Evolutionary conservation across 2,888 invertebrate genomes (phyloP).

Genomic region (Yponomeuta evonymella): DNA sequence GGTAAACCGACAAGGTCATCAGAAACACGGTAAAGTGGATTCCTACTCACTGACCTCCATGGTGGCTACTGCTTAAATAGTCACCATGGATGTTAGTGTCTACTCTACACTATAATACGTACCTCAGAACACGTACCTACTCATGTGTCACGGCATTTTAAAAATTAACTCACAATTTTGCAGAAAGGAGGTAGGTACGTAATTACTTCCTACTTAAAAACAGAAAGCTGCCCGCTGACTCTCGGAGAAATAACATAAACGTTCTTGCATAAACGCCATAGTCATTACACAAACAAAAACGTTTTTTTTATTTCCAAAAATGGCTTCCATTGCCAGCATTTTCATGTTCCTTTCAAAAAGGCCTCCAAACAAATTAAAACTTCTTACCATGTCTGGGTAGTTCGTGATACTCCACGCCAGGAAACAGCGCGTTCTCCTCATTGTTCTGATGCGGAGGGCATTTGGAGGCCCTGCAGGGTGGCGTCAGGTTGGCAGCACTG

Average conservation of each 20-base stretch:
- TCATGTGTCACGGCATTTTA: too few species aligned
- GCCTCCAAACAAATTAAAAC: not conserved
- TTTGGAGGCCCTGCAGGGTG: conserved; percentile 80
- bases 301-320: not conserved
- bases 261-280: not conserved
- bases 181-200: too few species aligned
- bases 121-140: too few species aligned
- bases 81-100: too few species aligned
- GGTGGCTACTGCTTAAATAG: too few species aligned
- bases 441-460: conserved; percentile 75
- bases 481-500: conserved; percentile 74
- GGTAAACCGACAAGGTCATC: too few species aligned
- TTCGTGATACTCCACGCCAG: conserved; percentile 86
- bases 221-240: not conserved
- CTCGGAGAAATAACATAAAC: not conserved
- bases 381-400: conserved; percentile 83
- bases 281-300: not conserved
- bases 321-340: not conserved
- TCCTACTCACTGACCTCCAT: too few species aligned
- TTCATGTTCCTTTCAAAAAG: not conserved
- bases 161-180: not conserved
- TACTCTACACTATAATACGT: too few species aligned
- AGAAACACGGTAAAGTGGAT: too few species aligned
- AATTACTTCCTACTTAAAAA: not conserved
- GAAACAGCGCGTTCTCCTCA: conserved; percentile 69